Evolutionary conservation across 1,140 invertebrate species (phyloP), one percentile per base, ranked within the genome.

Genomic region (Pseudomyrmex dendroicus): DNA sequence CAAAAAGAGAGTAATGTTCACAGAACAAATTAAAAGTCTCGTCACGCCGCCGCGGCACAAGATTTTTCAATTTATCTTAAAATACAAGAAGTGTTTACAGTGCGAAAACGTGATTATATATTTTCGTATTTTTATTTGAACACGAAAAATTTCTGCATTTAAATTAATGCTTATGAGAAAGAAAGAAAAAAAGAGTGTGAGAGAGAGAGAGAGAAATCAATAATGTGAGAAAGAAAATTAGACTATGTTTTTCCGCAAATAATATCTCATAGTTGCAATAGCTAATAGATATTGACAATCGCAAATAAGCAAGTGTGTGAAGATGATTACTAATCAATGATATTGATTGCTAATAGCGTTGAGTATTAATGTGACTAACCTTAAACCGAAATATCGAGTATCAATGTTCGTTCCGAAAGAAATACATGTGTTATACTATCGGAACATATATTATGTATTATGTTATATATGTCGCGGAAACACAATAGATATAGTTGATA

Each of bases 331-430:
- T 76, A 76, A n/a, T 61, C 46, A 59, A 64, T 64, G n/a, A 70
- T 70, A 80, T 59, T 57, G 13, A 78, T 70, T 22, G 2, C 10
- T 35, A 44, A 1, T 35, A 10, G 2, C 4, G 57, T 22, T 13
- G 15, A 59, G n/a, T 70, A 77, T 66, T 66, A 46, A 77, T 22
- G 2, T n/a, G 17, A 57, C 15, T 22, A 63, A 73, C 17, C 54
- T 61, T 50, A 48, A 78, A 80, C 68, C 54, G 3, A 80, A 70
- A 17, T 64, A 64, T 76, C 17, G n/a, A 76, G 64, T 50, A 59
- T 50, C 15, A 72, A 80, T 59, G 48, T 50, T 50, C 2, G 22
- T 59, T 35, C 25, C 7, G 12, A 72, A 80, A 70, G 20, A 80
- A 70, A 80, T 59, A 35, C 35, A 59, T 80, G 25, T 70, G 20